Base-by-base conservation (phyloP, 2,797 vertebrate genomes). In the Sebastes nivosus region DNA sequence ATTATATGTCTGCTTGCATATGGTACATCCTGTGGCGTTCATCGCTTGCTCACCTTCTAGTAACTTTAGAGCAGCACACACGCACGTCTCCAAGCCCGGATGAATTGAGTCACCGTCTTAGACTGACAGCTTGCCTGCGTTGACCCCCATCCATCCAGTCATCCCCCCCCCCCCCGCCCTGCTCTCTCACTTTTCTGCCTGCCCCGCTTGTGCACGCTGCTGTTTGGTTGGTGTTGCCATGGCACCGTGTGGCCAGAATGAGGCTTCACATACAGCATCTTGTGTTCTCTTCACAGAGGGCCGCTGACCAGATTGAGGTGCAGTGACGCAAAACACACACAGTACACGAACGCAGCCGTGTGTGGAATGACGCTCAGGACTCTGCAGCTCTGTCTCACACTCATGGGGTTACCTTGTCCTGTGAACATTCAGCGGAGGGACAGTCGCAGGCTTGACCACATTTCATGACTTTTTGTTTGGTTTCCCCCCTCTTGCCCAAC, bases 261-360 rank as follows among this genome's bases (percentile, higher is more conserved):
- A 96, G 94, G 95, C 96, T 96, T 97, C 94, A 97, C 96, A 95
- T 92, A 91, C 95, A 96, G 95, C 96, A 92, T 98, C 95, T 98
- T 98, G 94, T 99, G 96, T 98, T 99, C 96, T 96, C 95, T 98
- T 97, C 96, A 90, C 97, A 99, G 97, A 97, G 89, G 83, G 85
- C 93, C 81, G 93, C 93, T 91, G 96, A 95, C 93, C 94, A 93
- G 95, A 88, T 93, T 86, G 93, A 92, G 89, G 93, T 75, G 75
- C 86, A 65, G 92, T 89, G 92, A 93, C 92, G 87, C 91, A 91
- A 93, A 93, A 81, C 89, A 71, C 77, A 81, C 46, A 50, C 84
- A 81, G 72, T 87, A 67, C 66, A 79, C 27, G 75, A 92, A 87
- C 72, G 89, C 87, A 88, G 94, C 93, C 67, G 89, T 86, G 90